Base-by-base conservation (phyloP, 2,113 vertebrate species). In the Amia ocellicauda region DNA sequence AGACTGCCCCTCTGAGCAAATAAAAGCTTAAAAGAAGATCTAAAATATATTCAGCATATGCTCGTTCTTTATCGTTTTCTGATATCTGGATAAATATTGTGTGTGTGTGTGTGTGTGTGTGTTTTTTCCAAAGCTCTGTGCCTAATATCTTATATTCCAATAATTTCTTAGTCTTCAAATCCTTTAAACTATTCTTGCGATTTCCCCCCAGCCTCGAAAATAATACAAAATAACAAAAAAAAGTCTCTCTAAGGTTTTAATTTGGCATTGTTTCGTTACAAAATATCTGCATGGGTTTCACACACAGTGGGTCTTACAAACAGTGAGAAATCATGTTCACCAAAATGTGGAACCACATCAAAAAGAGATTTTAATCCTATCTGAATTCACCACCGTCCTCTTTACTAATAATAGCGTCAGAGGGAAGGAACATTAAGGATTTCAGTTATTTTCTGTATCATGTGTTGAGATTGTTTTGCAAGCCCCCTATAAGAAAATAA, bases 341-440 rank as follows among this genome's bases (percentile, higher is more conserved):
- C 55, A 62, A 45, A 65, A 74, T 70, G 81, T 86, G 86, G 82
- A 86, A 86, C 78, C 80, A 84, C 83, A 86, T 88, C 85, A 86
- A 86, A 85, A 78, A 74, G 68, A 69, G 77, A 79, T 77, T 80
- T 63, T 85, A 88, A 86, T 86, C 86, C 84, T 79, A 75, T 81
- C 80, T 85, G 81, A 78, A 84, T 84, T 75, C 31, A 72, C 29
- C 55, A 68, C 75, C 69, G 83, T 83, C 84, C 84, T 85, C 79
- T 63, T 85, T 88, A 77, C 81, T 88, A 88, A 83, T 82, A 85
- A 82, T 88, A 85, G 83, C 26, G 74, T 70, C 20, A 67, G 76
- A 79, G 70, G 82, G 78, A 77, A 73, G 78, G 78, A 86, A 83
- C 72, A 78, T 81, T 77, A 72, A 58, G 69, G 66, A 69, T 76